These are phyloP conservation scores for Glyptemys insculpta DNA, from an alignment of 2,797 vertebrate species.

Conservation along the genomic window DNA sequence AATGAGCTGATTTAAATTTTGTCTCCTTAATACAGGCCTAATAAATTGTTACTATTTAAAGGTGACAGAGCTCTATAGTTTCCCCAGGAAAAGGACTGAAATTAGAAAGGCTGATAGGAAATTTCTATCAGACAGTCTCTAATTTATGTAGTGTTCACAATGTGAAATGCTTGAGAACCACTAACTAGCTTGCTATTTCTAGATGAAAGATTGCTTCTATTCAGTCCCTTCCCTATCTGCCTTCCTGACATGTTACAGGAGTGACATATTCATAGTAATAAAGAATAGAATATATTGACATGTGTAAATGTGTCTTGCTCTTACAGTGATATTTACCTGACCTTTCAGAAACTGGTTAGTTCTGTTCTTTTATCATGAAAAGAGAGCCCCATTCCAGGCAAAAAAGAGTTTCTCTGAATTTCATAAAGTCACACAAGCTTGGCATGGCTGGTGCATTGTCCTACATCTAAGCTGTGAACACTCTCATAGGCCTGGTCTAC, in stretches of 20 bases:
- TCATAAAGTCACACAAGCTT: not conserved
- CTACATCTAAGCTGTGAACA: not conserved
- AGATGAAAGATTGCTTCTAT: not conserved
- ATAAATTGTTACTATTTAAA: not conserved
- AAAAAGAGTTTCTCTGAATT: not conserved
- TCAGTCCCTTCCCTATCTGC: not conserved
- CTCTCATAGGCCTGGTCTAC: too few species aligned
- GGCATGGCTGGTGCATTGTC: not conserved
- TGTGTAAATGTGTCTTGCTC: not conserved
- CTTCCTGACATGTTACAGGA: not conserved
- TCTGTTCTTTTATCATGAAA: not conserved
- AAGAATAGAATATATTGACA: not conserved
- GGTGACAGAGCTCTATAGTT: not conserved
- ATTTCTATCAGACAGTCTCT: not conserved
- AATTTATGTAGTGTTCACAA: not conserved
- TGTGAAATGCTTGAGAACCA: not conserved
- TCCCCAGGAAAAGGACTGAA: not conserved
- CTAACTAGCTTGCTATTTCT: not conserved
- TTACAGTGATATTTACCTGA: not conserved
- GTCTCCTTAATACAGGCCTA: not conserved
- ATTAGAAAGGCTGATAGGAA: not conserved
- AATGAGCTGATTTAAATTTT: not conserved
- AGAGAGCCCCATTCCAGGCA: not conserved
- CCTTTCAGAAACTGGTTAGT: not conserved
- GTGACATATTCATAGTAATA: not conserved